Conservation (phyloP, 2,113 vertebrate genomes). For the Coreoperca whiteheadi region DNA sequence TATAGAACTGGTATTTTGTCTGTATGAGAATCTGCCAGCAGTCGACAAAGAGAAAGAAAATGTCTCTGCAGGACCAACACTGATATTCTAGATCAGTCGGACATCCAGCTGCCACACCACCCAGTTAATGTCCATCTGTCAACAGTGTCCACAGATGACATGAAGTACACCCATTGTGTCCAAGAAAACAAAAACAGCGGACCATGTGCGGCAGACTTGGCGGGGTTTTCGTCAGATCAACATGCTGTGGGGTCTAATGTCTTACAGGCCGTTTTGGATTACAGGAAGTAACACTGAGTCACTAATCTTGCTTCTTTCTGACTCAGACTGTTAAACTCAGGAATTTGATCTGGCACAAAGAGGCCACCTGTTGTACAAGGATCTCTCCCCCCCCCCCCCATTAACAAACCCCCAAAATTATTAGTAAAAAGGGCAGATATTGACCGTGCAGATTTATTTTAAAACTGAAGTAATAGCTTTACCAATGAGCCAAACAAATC, state of each 20-base stretch:
- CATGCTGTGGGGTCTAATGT: constrained; percentile 66
- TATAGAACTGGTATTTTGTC: background rate
- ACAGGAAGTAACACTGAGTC: constrained; percentile 79
- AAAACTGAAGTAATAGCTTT: no score
- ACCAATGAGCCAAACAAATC: constrained; percentile 20
- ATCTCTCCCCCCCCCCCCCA: constrained; percentile 14
- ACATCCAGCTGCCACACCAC: constrained; percentile 51
- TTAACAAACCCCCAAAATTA: constrained; percentile 30
- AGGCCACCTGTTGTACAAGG: constrained; percentile 64
- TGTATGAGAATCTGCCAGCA: background rate
- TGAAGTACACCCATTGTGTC: constrained; percentile 39
- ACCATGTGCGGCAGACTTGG: constrained; percentile 36
- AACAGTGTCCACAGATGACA: constrained; percentile 32
- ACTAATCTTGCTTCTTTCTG: constrained; percentile 71
- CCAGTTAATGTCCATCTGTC: constrained; percentile 60
- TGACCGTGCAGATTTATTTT: no score
- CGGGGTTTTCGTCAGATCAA: constrained; percentile 31
- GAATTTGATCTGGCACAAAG: constrained; percentile 74
- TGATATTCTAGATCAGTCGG: constrained; percentile 38
- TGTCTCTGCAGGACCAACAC: constrained; percentile 16
- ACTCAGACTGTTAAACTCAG: constrained; percentile 72
- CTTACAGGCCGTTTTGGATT: constrained; percentile 66
- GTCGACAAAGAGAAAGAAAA: background rate
- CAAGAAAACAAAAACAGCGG: constrained; percentile 41
- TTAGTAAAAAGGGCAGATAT: no score